phyloP scores from a whole-genome alignment of 2,888 invertebrate species.

The Heteromyza rotundicornis region DNA sequence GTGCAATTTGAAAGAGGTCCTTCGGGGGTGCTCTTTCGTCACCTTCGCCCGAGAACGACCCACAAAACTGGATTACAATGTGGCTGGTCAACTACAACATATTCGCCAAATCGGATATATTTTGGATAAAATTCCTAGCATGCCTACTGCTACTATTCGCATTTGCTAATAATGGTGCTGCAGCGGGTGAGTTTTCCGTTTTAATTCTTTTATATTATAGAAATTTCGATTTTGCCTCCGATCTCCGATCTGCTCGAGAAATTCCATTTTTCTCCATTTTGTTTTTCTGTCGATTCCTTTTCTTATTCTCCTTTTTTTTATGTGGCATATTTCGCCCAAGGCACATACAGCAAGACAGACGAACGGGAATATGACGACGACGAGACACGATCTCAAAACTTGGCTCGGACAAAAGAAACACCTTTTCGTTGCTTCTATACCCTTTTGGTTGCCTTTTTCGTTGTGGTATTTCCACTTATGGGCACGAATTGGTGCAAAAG shows the following conservation, averaged over 20 bases:
- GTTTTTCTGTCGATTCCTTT: conserved; percentile 10
- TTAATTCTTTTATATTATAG: not conserved
- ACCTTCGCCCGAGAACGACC: conserved; percentile 20
- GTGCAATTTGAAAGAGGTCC: not conserved
- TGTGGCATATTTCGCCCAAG: conserved; percentile 22
- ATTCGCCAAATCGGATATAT: conserved; percentile 53
- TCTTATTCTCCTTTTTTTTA: conserved; percentile 22
- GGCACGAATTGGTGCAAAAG: not conserved
- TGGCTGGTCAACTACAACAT: conserved; percentile 49
- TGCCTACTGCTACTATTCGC: conserved; percentile 15
- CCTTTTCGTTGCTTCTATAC: not conserved
- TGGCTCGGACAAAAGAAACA: not conserved
- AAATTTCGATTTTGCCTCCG: not conserved
- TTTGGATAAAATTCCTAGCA: conserved; percentile 25
- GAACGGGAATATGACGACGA: no score
- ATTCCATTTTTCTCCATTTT: conserved; percentile 12
- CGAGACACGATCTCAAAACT: not conserved
- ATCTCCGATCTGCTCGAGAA: not conserved
- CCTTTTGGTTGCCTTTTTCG: not conserved
- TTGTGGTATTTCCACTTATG: not conserved
- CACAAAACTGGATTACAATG: conserved; percentile 52
- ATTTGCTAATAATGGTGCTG: conserved; percentile 17
- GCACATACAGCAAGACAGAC: not conserved
- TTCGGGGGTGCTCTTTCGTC: not conserved
- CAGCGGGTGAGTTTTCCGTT: conserved; percentile 30